Evolutionary conservation across 1,140 invertebrate genomes (phyloP).

Genomic region (honey bee (Apis mellifera)): DNA sequence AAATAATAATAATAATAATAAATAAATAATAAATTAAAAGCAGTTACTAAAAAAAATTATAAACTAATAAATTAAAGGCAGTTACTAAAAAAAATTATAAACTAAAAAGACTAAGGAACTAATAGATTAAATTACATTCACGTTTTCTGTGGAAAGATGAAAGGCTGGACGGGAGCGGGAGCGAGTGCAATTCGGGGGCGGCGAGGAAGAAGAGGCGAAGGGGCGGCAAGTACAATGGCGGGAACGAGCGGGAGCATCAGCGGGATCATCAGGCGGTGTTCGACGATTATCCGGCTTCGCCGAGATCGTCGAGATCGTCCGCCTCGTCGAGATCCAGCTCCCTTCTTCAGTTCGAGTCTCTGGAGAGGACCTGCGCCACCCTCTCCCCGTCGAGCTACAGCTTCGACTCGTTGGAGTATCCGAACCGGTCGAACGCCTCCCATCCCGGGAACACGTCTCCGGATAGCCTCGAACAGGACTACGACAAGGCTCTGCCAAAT

Average conservation of each 20-base stretch:
- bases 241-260: conserved; percentile 46
- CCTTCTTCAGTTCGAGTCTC: conserved; percentile 89
- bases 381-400: conserved; percentile 82
- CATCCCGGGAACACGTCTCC: conserved; percentile 78
- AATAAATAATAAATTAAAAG: too few relatives aligned
- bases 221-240: conserved; percentile 75
- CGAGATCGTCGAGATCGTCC: conserved; percentile 71
- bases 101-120: too few relatives aligned
- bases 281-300: conserved; percentile 79
- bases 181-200: conserved; percentile 89
- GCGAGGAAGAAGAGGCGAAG: conserved; percentile 88
- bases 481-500: conserved; percentile 68
- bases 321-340: conserved; percentile 85
- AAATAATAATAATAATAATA: too few relatives aligned
- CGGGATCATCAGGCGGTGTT: conserved; percentile 71
- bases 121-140: too few relatives aligned
- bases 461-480: conserved; percentile 81
- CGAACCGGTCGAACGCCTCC: conserved; percentile 75
- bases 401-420: conserved; percentile 82
- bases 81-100: too few relatives aligned
- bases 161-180: conserved; percentile 82
- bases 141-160: conserved; percentile 66
- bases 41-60: too few relatives aligned
- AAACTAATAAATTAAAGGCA: too few relatives aligned
- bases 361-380: conserved; percentile 86